phyloP scores from a whole-genome alignment of 23 tunicate genomes.

The Styela plicata region DNA sequence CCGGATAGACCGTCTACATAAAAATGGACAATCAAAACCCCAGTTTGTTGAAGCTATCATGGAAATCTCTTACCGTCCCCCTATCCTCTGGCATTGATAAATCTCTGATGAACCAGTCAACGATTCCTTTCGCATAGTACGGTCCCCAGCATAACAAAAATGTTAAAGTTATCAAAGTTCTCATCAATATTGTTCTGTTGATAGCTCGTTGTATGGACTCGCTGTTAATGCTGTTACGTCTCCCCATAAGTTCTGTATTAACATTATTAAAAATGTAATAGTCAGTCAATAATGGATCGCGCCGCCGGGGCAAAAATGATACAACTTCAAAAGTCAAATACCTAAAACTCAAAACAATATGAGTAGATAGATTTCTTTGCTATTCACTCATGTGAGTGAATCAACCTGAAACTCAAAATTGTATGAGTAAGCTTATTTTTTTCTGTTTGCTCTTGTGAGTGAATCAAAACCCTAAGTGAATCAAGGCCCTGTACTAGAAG shows the following conservation, averaged over 20 bases:
- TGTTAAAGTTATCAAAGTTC: slow-evolving; percentile 46
- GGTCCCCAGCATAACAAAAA: slow-evolving; percentile 89
- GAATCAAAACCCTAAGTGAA: too few species aligned
- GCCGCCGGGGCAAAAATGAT: too few species aligned
- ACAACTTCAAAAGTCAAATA: too few species aligned
- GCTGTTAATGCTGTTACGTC: slow-evolving; percentile 38
- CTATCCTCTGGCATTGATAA: neutral
- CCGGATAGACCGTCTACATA: neutral
- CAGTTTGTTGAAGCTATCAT: slow-evolving; percentile 18
- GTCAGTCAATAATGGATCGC: too few species aligned
- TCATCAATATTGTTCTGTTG: slow-evolving; percentile 44
- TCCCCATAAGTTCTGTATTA: slow-evolving; percentile 6
- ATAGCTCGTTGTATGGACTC: slow-evolving; percentile 44
- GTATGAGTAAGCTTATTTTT: too few species aligned
- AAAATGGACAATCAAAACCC: neutral
- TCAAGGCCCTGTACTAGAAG: too few species aligned
- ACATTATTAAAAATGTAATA: too few species aligned
- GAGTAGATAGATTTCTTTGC: too few species aligned
- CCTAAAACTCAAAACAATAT: too few species aligned
- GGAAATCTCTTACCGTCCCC: neutral
- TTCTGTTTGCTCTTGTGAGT: too few species aligned
- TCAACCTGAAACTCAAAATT: too few species aligned
- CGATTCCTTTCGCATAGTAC: slow-evolving; percentile 75
- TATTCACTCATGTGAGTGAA: too few species aligned
- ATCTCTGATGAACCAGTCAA: slow-evolving; percentile 53